Evolutionary conservation across 2,113 vertebrate genomes (phyloP).

Genomic region (Bujurquina vittata): DNA sequence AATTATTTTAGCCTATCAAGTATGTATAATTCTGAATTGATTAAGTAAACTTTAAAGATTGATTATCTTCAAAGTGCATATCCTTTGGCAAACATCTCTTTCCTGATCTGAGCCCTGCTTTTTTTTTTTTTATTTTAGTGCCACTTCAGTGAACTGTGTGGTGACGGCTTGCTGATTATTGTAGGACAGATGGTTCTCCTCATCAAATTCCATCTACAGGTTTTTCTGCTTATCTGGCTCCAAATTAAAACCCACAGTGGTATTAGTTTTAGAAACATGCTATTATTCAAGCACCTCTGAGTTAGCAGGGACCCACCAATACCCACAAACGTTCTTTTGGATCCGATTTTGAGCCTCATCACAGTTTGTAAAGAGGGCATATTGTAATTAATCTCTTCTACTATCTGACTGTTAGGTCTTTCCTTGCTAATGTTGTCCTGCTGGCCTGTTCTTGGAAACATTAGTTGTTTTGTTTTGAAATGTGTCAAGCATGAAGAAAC

Average conservation of each 20-base stretch:
- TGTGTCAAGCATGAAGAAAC: conserved; percentile 71
- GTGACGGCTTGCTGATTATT: conserved; percentile 47
- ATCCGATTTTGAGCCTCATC: conserved; percentile 53
- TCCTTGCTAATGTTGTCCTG: conserved; percentile 67
- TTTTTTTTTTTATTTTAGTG: conserved; percentile 18
- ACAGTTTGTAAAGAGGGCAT: conserved; percentile 49
- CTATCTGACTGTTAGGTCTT: conserved; percentile 70
- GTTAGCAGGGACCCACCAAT: conserved; percentile 8
- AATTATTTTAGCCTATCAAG: conserved; percentile 69
- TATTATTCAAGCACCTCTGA: conserved; percentile 43
- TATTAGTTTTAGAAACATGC: conserved; percentile 45
- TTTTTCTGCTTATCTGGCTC: conserved; percentile 38
- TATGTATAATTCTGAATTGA: conserved; percentile 58
- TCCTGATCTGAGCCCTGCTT: conserved; percentile 22
- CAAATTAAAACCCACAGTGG: conserved; percentile 55
- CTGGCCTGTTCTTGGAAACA: conserved; percentile 67
- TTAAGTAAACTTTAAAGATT: conserved; percentile 68
- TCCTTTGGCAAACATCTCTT: conserved; percentile 46
- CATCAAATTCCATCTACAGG: conserved; percentile 39
- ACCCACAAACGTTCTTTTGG: conserved; percentile 44
- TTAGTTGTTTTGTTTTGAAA: conserved; percentile 75
- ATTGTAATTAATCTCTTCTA: conserved; percentile 69
- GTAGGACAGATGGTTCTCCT: conserved; percentile 61
- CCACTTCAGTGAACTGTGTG: conserved; percentile 45
- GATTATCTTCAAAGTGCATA: conserved; percentile 42